Percentiles rank a stretch among this genome's conserved stretches.
Conservation (phyloP, 2,797 vertebrate species). For the Rousettus madagascariensis region DNA sequence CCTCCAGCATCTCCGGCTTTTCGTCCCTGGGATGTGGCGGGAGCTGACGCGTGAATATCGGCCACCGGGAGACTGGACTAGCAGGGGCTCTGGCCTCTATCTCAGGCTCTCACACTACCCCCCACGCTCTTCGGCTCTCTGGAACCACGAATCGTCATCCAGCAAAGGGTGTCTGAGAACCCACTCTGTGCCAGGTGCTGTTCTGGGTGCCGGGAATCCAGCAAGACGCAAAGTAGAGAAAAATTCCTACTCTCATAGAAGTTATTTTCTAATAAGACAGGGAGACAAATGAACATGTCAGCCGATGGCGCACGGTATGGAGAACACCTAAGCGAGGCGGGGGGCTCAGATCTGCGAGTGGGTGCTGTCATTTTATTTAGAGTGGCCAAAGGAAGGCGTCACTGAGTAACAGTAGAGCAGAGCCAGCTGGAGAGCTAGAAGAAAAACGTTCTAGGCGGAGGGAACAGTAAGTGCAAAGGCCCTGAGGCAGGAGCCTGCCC, state of each 20-base stretch:
- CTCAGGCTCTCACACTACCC: no score
- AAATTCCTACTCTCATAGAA: neutral
- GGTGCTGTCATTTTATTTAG: neutral
- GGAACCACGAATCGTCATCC: neutral
- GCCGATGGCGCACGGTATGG: neutral
- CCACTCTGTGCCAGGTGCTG: neutral
- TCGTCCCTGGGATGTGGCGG: neutral
- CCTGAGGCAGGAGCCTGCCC: neutral
- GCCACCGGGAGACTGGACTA: rapidly evolving
- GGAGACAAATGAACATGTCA: neutral
- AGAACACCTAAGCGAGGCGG: neutral
- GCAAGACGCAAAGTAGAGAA: neutral
- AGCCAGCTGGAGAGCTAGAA: neutral
- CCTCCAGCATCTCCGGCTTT: neutral
- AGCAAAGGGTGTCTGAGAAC: neutral
- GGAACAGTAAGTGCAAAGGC: neutral
- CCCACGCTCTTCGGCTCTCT: neutral
- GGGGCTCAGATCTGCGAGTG: neutral
- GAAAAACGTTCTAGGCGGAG: neutral
- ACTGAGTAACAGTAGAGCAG: neutral
- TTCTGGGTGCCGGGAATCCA: neutral
- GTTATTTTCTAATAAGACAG: neutral
- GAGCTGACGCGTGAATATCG: no score
- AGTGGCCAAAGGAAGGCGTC: neutral
- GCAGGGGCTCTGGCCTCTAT: neutral